Evolutionary conservation across 1,140 invertebrate species (phyloP).

Genomic region (Macrobrachium nipponense): DNA sequence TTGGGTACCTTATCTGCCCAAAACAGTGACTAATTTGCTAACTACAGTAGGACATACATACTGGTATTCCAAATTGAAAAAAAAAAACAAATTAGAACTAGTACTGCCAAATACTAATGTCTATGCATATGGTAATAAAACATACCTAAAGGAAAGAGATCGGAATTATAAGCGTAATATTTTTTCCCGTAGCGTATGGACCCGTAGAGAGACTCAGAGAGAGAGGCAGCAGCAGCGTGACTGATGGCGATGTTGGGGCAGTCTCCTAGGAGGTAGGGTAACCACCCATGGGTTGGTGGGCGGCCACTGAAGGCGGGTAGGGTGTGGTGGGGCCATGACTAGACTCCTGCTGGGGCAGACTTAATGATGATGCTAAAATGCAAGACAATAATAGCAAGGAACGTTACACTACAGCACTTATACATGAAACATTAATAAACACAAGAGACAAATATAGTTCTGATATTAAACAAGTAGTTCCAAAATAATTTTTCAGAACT

Average conservation of each 20-base stretch:
- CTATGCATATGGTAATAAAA: too few species aligned
- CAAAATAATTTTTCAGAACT: too few species aligned
- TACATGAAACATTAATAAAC: too few species aligned
- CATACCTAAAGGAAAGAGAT: slow-evolving; percentile 60
- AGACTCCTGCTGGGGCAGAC: slow-evolving; percentile 46
- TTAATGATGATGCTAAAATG: slow-evolving; percentile 1
- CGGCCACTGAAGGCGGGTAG: slow-evolving; percentile 31
- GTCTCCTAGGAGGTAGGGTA: slow-evolving; percentile 38
- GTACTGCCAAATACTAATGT: too few species aligned
- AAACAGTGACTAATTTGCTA: neutral
- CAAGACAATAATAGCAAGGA: neutral
- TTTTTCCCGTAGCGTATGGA: slow-evolving; percentile 58
- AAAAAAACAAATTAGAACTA: too few species aligned
- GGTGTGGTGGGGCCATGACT: slow-evolving; percentile 50
- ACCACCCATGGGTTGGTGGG: slow-evolving; percentile 43
- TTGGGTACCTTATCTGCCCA: too few species aligned
- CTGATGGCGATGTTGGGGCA: slow-evolving; percentile 33
- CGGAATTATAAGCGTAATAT: slow-evolving; percentile 60
- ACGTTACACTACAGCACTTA: too few species aligned
- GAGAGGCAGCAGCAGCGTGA: slow-evolving; percentile 40
- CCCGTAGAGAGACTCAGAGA: slow-evolving; percentile 57
- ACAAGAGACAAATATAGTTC: too few species aligned
- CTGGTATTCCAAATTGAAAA: too few species aligned
- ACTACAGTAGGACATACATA: too few species aligned
- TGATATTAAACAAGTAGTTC: too few species aligned